Base-by-base conservation (phyloP, 2,113 vertebrate species). In the Onychostoma macrolepis region DNA sequence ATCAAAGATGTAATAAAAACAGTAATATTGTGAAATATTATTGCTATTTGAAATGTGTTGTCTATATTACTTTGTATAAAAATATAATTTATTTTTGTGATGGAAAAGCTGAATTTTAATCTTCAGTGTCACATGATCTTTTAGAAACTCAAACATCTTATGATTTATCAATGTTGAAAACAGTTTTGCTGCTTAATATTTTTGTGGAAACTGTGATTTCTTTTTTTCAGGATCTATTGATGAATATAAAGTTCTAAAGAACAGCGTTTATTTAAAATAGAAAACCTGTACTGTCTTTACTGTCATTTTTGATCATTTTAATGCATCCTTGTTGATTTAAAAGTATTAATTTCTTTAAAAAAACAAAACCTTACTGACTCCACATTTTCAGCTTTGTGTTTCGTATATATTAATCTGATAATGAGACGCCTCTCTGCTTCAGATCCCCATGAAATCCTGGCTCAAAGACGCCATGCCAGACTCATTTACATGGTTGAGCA, bases 371-470 rank as follows among this genome's bases (percentile, higher is more conserved):
- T 72, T 38, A 38, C 9, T 72, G 21, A 41, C 21, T 1, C 9
- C 10, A 72, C 19, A n/a, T 12, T 28, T 4, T 50, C 33, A 65
- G 48, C 9, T 24, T 75, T 17, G 21, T 17, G 10, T 53, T 43
- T 83, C 43, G 67, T 74, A 48, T n/a, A n/a, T 13, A 19, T 72
- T 53, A 9, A 6, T 43, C 53, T 84, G 45, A 45, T 58, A 21
- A 78, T 43, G 6, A 69, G 67, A 74, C 8, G 15, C 53, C 30
- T 12, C 0, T 0, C 10, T 78, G 30, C 24, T 61, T 0, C 90
- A 97, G 96, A 87, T 96, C 28, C 94, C 96, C 7, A 83, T 94
- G 80, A 96, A 94, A 90, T 90, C 94, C 53, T 97, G 96, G 96
- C 93, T 97, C 48, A 95, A 91, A 83, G 88, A 92, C 10, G 93